A percentile compares a stretch with the other conserved stretches of the same genome.
These are phyloP conservation scores for Drosophila ustulata DNA, from an alignment of 2,888 invertebrate species.

Conservation along the genomic window DNA sequence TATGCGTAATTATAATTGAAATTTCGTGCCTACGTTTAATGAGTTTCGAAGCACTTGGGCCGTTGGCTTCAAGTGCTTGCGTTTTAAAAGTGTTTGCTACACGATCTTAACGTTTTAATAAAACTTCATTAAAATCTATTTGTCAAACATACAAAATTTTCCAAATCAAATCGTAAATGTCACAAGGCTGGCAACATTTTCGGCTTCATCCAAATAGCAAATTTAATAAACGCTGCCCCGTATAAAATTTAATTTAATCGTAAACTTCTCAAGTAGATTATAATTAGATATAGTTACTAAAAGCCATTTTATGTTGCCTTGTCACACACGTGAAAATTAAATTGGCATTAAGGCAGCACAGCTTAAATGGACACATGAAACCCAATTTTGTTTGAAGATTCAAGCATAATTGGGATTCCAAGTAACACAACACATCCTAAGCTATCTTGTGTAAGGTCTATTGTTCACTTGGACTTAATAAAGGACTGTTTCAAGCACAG, in stretches of 20 bases:
- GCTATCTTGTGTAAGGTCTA: background rate
- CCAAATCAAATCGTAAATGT: constrained; percentile 23
- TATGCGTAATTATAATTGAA: constrained; percentile 73
- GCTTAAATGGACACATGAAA: background rate
- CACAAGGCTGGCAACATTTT: background rate
- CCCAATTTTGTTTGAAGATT: background rate
- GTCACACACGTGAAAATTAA: background rate
- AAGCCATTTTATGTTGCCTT: background rate
- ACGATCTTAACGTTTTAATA: constrained; percentile 59
- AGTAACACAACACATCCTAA: background rate
- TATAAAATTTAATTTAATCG: background rate
- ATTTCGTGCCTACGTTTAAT: constrained; percentile 62
- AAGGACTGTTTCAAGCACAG: too few relatives aligned
- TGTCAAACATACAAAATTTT: constrained; percentile 40
- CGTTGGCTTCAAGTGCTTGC: constrained; percentile 11
- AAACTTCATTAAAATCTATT: constrained; percentile 47
- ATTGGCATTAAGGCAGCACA: background rate
- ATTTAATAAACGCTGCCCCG: background rate
- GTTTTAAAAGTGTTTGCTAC: constrained; percentile 30
- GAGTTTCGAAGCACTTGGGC: constrained; percentile 57
- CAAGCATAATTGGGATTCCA: background rate
- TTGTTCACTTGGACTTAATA: background rate
- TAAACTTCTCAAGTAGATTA: background rate
- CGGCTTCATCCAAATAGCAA: background rate
- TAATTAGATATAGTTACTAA: background rate